phyloP scores from a whole-genome alignment of 2,113 vertebrate species.

The Brevimyrus niger region DNA sequence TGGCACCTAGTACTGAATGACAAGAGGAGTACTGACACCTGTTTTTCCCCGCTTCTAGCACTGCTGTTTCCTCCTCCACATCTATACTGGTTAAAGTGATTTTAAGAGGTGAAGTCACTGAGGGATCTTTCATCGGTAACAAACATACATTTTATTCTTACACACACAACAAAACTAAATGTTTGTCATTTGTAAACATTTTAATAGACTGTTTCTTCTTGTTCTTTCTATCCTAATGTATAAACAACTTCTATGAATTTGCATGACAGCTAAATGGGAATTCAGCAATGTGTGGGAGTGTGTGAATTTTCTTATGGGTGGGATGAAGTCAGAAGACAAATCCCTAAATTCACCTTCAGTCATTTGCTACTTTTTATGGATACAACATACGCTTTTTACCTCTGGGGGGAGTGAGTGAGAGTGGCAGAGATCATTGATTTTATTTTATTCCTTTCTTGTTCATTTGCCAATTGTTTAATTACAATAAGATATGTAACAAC shows the following conservation, averaged over 20 bases:
- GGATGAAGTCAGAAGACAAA: not conserved
- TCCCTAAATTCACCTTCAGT: not conserved
- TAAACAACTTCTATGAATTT: not conserved
- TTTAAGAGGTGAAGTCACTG: not conserved
- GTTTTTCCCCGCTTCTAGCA: not conserved
- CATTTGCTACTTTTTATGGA: not conserved
- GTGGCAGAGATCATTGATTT: not conserved
- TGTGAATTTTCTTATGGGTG: not conserved
- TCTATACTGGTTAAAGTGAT: not conserved
- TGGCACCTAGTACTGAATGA: too few species aligned
- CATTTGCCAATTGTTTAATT: slow-evolving; percentile 27
- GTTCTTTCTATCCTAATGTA: not conserved
- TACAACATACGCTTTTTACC: not conserved
- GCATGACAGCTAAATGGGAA: not conserved
- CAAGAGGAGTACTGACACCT: not conserved
- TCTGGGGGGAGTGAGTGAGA: not conserved
- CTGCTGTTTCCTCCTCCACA: not conserved
- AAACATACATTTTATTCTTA: not conserved
- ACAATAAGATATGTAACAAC: slow-evolving; percentile 57
- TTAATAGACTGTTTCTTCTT: not conserved
- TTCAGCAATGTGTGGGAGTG: not conserved
- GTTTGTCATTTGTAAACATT: not conserved
- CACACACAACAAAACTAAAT: not conserved
- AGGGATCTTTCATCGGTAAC: not conserved
- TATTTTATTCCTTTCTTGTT: slow-evolving; percentile 24